These are phyloP conservation scores for Nebria brevicollis DNA, from an alignment of 2,888 invertebrate species.

Conservation along the genomic window DNA sequence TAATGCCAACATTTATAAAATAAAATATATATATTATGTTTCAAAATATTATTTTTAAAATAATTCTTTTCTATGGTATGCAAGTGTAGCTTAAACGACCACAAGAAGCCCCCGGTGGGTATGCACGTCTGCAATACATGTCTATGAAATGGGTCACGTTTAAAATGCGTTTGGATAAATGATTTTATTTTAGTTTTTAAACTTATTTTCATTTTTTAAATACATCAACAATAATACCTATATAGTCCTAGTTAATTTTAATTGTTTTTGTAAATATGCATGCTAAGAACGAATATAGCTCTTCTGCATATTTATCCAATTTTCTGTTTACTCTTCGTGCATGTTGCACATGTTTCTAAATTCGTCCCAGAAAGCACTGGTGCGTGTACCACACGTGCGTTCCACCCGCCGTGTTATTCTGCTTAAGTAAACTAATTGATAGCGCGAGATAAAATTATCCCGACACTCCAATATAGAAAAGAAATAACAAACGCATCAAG, in stretches of 20 bases:
- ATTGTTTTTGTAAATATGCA: not conserved
- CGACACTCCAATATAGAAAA: not conserved
- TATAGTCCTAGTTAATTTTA: not conserved
- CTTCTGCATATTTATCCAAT: not conserved
- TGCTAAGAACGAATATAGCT: not conserved
- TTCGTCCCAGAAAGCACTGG: not conserved
- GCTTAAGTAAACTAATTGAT: not conserved
- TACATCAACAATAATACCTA: too few relatives aligned
- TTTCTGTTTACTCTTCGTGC: not conserved
- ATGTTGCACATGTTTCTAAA: not conserved
- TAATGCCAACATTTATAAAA: not conserved
- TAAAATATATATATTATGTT: not conserved
- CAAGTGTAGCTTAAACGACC: too few relatives aligned
- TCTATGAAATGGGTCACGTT: not conserved
- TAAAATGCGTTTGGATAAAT: not conserved
- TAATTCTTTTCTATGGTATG: too few relatives aligned
- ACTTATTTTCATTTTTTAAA: too few relatives aligned
- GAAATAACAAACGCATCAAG: not conserved
- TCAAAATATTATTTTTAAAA: not conserved
- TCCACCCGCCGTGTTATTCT: constrained; percentile 1
- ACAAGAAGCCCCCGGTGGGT: not conserved
- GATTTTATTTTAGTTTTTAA: not conserved
- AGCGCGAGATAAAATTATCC: not conserved
- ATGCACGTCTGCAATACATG: not conserved
- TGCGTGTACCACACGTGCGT: not conserved